A percentile compares a stretch with the other conserved stretches of the same genome.
These are phyloP conservation scores for Phortica magna DNA, from an alignment of 2,888 invertebrate genomes.

Conservation along the genomic window DNA sequence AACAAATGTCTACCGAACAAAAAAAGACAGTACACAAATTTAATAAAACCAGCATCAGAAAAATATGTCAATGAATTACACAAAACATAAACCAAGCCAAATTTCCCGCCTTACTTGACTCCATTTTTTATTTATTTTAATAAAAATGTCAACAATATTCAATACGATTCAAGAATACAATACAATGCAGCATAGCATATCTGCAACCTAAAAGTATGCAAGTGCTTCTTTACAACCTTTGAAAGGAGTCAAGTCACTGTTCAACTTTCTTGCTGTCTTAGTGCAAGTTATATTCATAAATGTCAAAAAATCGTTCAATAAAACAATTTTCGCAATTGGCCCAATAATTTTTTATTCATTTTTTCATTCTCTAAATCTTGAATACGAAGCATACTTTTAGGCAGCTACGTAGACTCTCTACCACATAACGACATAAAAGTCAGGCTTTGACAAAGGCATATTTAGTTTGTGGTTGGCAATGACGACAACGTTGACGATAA, in stretches of 20 bases:
- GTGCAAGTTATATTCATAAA: conserved; percentile 63
- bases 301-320: conserved; percentile 68
- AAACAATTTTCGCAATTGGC: conserved; percentile 74
- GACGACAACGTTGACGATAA: not conserved
- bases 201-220: conserved; percentile 27
- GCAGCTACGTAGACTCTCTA: not conserved
- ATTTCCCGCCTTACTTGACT: not conserved
- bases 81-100: not conserved
- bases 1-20: no score
- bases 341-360: conserved; percentile 65
- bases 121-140: not conserved
- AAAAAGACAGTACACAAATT: not conserved
- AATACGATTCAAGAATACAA: conserved; percentile 2
- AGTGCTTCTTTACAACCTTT: no score
- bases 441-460: conserved; percentile 1
- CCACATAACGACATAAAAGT: not conserved
- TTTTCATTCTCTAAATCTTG: not conserved
- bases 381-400: conserved; percentile 5
- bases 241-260: not conserved
- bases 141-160: conserved; percentile 8
- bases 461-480: conserved; percentile 21
- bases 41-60: not conserved
- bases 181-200: not conserved
- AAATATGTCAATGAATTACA: not conserved
- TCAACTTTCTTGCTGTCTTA: not conserved